A percentile compares a stretch with the other conserved stretches of the same genome.
Evolutionary conservation across 2,113 vertebrate genomes (phyloP).

Genomic region (Equus przewalskii): DNA sequence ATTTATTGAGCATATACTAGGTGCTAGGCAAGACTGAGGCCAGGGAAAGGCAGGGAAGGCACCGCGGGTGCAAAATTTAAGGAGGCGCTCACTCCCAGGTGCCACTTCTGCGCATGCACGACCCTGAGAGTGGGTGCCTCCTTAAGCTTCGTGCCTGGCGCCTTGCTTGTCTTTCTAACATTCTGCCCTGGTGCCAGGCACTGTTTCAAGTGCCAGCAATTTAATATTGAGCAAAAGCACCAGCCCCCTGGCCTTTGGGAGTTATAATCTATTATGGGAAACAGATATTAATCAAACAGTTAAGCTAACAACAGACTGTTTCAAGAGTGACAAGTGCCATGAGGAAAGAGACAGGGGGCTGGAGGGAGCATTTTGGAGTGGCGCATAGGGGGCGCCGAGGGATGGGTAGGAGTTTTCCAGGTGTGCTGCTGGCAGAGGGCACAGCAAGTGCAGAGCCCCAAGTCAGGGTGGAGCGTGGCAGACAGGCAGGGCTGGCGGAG

Average conservation of each 20-base stretch:
- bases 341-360: neutral
- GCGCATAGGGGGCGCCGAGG: neutral
- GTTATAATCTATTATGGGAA: neutral
- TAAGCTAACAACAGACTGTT: neutral
- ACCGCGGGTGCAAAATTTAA: neutral
- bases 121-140: neutral
- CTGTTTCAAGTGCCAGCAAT: neutral
- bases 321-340: neutral
- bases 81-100: neutral
- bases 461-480: neutral
- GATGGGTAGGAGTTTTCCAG: neutral
- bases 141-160: neutral
- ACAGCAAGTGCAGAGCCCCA: neutral
- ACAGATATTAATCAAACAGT: neutral
- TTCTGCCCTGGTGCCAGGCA: neutral
- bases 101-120: neutral
- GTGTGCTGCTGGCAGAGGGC: neutral
- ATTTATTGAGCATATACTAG: neutral
- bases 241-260: neutral
- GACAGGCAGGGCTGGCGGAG: neutral
- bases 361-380: neutral
- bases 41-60: neutral
- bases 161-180: neutral
- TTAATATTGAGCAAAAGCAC: neutral
- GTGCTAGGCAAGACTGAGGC: neutral